Percentiles rank a stretch among this genome's conserved stretches.
phyloP scores from a whole-genome alignment of 1,140 invertebrate species.

The Diuraphis noxia region DNA sequence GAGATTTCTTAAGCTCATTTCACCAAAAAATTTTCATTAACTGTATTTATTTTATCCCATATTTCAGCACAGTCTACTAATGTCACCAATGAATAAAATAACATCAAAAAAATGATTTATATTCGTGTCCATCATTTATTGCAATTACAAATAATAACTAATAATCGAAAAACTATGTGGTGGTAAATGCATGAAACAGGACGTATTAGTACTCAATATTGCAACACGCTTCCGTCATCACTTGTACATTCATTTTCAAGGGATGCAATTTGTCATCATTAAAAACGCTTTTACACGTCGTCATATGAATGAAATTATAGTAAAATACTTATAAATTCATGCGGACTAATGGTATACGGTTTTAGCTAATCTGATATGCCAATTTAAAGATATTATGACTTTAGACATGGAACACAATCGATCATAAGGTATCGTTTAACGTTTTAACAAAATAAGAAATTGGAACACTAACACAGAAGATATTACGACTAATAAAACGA shows the following conservation, averaged over 20 bases:
- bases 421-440: neutral
- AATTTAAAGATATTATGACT: neutral
- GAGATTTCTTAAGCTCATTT: neutral
- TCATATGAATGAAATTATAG: neutral
- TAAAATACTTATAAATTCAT: neutral
- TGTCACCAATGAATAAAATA: neutral
- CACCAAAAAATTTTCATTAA: neutral
- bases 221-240: neutral
- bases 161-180: neutral
- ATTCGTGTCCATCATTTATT: too few species aligned
- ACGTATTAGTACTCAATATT: neutral
- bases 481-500: neutral
- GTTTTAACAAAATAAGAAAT: neutral
- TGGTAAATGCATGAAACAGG: neutral
- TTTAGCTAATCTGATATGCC: neutral
- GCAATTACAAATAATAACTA: too few species aligned
- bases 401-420: neutral
- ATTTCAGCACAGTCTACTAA: neutral
- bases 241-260: neutral
- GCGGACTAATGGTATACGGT: neutral
- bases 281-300: neutral
- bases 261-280: neutral
- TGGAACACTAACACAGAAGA: too few species aligned
- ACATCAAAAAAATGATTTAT: too few species aligned
- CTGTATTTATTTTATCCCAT: neutral